Conservation (phyloP, 1,140 invertebrate genomes). For the Diorhabda carinulata region DNA sequence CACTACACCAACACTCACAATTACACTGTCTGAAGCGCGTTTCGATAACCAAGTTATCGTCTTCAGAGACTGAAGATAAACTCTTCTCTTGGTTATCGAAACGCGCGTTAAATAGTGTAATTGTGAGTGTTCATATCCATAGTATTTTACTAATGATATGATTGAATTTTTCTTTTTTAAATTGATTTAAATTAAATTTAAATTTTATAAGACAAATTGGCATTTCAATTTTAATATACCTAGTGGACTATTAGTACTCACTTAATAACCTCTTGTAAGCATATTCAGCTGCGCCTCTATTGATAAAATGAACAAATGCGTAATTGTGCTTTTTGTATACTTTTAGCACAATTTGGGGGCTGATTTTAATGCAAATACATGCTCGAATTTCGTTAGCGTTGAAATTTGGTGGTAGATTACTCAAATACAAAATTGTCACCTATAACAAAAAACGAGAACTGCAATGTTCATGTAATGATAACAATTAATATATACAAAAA, state of each 20-base stretch:
- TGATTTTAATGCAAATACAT: conserved; percentile 9
- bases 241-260: conserved; percentile 24
- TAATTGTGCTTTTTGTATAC: conserved; percentile 44
- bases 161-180: too few species aligned
- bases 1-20: too few species aligned
- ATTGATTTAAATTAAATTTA: too few species aligned
- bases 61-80: neutral
- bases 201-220: too few species aligned
- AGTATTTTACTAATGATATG: too few species aligned
- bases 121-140: too few species aligned
- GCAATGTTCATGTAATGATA: neutral
- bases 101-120: too few species aligned
- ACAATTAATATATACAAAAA: too few species aligned
- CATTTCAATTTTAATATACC: too few species aligned
- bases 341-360: conserved; percentile 17
- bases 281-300: conserved; percentile 48
- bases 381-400: conserved; percentile 15
- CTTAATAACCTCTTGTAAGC: conserved; percentile 48
- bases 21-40: too few species aligned
- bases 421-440: conserved; percentile 52
- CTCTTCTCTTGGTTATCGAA: too few species aligned
- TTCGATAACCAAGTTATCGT: too few species aligned
- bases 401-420: conserved; percentile 27
- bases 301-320: conserved; percentile 53
- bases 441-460: conserved; percentile 40